A percentile compares a stretch with the other conserved stretches of the same genome.
Conservation (phyloP, 2,113 vertebrate genomes). For the zebrafish (Danio rerio) region DNA sequence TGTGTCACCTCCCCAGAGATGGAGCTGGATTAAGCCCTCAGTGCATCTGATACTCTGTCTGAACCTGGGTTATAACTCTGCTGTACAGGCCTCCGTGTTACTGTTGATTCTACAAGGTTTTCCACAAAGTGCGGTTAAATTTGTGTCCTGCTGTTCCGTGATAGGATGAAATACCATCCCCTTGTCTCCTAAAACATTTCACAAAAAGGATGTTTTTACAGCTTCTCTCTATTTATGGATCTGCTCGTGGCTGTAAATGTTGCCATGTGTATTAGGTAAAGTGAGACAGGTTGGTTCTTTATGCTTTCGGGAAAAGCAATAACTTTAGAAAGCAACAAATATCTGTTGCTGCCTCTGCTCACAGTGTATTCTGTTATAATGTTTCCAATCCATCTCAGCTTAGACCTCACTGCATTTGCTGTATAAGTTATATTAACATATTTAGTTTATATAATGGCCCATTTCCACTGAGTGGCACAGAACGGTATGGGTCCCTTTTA, state of each 20-base stretch:
- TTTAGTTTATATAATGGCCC: no score
- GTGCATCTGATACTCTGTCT: slow-evolving; percentile 47
- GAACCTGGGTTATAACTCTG: slow-evolving; percentile 45
- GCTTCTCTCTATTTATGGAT: slow-evolving; percentile 46
- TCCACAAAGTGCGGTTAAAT: slow-evolving; percentile 37
- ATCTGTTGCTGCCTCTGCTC: slow-evolving; percentile 6
- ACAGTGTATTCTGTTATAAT: neutral
- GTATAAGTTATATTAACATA: no score
- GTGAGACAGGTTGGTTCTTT: slow-evolving; percentile 53
- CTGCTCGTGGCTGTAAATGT: slow-evolving; percentile 27
- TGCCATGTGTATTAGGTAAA: slow-evolving; percentile 60
- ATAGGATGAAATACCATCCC: slow-evolving; percentile 38
- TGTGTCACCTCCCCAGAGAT: slow-evolving; percentile 26
- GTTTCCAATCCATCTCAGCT: neutral
- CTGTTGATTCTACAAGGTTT: slow-evolving; percentile 34
- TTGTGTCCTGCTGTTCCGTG: slow-evolving; percentile 27
- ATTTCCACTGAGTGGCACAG: no score
- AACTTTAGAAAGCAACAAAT: slow-evolving; percentile 14
- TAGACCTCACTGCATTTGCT: no score
- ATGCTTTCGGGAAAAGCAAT: slow-evolving; percentile 52
- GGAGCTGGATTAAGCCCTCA: slow-evolving; percentile 28
- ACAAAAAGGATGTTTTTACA: slow-evolving; percentile 52
- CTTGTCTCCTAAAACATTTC: slow-evolving; percentile 40
- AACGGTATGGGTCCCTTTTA: no score
- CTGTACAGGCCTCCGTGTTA: slow-evolving; percentile 25